Conservation (phyloP, 2,888 invertebrate genomes). For the Elaeidobius kamerunicus region DNA sequence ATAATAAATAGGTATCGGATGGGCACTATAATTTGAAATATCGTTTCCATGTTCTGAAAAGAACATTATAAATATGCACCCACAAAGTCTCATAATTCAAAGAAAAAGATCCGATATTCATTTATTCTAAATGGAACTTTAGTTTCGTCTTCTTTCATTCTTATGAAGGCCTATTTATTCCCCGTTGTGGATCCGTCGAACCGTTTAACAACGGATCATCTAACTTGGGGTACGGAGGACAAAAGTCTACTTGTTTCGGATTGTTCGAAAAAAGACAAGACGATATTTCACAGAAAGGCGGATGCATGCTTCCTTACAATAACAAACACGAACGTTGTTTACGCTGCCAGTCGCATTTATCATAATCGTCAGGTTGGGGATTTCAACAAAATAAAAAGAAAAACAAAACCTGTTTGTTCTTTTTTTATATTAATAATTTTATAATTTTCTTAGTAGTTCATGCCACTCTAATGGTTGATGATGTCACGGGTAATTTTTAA, state of each 20-base stretch:
- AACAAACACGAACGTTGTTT: slow-evolving; percentile 41
- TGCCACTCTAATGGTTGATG: no score
- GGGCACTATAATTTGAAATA: slow-evolving; percentile 15
- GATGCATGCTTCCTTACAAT: slow-evolving; percentile 51
- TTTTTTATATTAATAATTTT: no score
- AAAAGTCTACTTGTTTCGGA: slow-evolving; percentile 49
- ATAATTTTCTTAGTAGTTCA: no score
- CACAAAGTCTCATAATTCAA: slow-evolving; percentile 42
- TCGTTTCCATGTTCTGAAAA: slow-evolving; percentile 19
- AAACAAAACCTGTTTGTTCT: no score
- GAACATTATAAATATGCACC: slow-evolving; percentile 23
- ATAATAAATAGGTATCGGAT: not conserved
- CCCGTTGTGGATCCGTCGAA: slow-evolving; percentile 46
- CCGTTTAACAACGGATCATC: slow-evolving; percentile 50
- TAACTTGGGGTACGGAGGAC: slow-evolving; percentile 44
- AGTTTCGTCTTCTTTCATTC: slow-evolving; percentile 41
- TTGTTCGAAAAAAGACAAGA: slow-evolving; percentile 47
- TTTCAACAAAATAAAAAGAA: slow-evolving; percentile 30
- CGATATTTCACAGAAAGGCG: slow-evolving; percentile 50
- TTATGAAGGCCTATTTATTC: slow-evolving; percentile 49
- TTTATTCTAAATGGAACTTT: slow-evolving; percentile 43
- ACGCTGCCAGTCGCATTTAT: slow-evolving; percentile 43
- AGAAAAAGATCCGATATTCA: slow-evolving; percentile 40
- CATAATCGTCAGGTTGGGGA: slow-evolving; percentile 45
- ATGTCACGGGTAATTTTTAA: no score